Evolutionary conservation across 2,888 invertebrate genomes (phyloP).

Genomic region (Drosophila conformis): DNA sequence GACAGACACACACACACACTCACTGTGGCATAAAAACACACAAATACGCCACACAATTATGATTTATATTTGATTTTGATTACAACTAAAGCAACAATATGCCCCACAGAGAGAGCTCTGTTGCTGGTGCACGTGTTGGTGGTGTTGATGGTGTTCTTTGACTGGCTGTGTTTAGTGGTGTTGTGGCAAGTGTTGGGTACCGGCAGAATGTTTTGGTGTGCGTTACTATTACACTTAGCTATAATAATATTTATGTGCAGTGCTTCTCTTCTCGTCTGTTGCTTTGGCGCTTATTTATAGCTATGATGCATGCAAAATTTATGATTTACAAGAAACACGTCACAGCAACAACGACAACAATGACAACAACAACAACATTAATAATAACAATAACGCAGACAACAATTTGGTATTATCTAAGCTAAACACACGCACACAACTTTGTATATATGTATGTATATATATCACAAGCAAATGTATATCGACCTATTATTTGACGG

Average conservation of each 20-base stretch:
- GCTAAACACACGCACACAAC: slow-evolving; percentile 2
- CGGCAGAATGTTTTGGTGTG: slow-evolving; percentile 51
- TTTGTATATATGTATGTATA: too few relatives aligned
- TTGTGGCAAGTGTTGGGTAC: slow-evolving; percentile 34
- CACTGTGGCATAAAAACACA: slow-evolving; percentile 20
- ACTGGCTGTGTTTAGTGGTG: slow-evolving; percentile 22
- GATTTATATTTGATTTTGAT: slow-evolving; percentile 78
- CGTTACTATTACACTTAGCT: slow-evolving; percentile 74
- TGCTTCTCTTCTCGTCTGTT: slow-evolving; percentile 41
- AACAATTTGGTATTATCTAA: slow-evolving; percentile 33
- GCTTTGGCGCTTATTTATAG: slow-evolving; percentile 69
- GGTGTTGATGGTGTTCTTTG: slow-evolving; percentile 15
- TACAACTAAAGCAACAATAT: slow-evolving; percentile 71
- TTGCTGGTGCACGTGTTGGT: slow-evolving; percentile 35
- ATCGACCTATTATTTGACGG: slow-evolving; percentile 14
- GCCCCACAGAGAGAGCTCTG: slow-evolving; percentile 30
- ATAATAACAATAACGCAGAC: slow-evolving; percentile 32
- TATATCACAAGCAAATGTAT: background rate
- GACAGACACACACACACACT: slow-evolving; percentile 19
- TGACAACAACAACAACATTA: slow-evolving; percentile 26
- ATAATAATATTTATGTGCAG: slow-evolving; percentile 72
- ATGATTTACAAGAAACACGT: slow-evolving; percentile 71
- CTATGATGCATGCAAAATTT: slow-evolving; percentile 76
- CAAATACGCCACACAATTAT: slow-evolving; percentile 63
- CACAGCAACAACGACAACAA: slow-evolving; percentile 47